Evolutionary conservation across 1,140 invertebrate species (phyloP), one percentile per base, ranked within the genome.

Genomic region (honey bee (Apis mellifera)): DNA sequence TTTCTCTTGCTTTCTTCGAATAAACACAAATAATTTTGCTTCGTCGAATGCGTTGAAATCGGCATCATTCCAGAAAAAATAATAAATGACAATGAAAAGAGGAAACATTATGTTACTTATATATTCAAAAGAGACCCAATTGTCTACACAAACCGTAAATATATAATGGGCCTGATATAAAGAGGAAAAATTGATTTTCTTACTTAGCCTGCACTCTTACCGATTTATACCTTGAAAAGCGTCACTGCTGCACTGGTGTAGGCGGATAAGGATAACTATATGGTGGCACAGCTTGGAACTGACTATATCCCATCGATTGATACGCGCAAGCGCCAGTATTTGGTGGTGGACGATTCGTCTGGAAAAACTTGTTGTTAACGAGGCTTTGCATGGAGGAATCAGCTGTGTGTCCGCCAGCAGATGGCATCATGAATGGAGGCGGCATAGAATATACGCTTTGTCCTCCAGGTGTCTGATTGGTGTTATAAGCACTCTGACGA

Each of bases 281-380:
- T 7, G 95, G 93, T 55, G 93, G 89, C 26, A 94, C 92, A n/a
- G 94, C 91, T 81, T 95, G 95, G 70, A 94, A 94, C 62, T 94
- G 93, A 9, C 93, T 90, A 66, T 95, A 95, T 55, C 94, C 93
- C 93, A 95, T 94, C 12, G 95, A 95, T 78, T 95, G 95, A 78
- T 95, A 95, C 23, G 95, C 95, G 85, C 95, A 95, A 2, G 95
- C 94, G 68, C 95, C 95, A 17, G 94, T 92, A 74, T 92, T 93
- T 0, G 95, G 94, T 11, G 95, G 93, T 73, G 95, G 94, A 74
- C 95, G 92, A 78, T 93, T 94, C 8, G 94, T 95, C 87, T 96
- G 95, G 94, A 95, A 96, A 92, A 95, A 96, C 85, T 96, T 96
- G 91, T 95, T 95, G 89, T 95, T 95, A 68, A 96, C 94, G 55